Percentiles rank a stretch among this genome's conserved stretches.
Conservation (phyloP, 2,888 invertebrate genomes). For the Sphaerophoria rueppellii region DNA sequence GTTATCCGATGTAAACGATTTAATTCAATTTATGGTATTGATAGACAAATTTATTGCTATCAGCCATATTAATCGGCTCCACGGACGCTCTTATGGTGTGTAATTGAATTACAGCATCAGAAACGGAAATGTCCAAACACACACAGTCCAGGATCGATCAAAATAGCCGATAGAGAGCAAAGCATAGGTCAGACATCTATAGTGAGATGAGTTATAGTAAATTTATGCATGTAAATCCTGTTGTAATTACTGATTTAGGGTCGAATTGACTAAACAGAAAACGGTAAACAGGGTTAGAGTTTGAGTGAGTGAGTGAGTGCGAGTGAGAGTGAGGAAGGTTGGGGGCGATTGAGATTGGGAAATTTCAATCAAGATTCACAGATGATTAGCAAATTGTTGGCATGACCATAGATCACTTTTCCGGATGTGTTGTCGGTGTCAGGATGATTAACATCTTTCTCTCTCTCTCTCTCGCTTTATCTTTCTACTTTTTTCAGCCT, state of each 20-base stretch:
- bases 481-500: background rate
- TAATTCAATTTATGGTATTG: constrained; percentile 75
- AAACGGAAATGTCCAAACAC: constrained; percentile 50
- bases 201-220: constrained; percentile 68
- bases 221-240: constrained; percentile 68
- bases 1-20: constrained; percentile 74
- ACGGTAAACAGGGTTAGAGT: background rate
- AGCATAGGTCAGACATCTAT: background rate
- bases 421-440: constrained; percentile 62
- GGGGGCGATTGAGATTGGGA: constrained; percentile 10
- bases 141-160: constrained; percentile 50
- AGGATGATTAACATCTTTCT: constrained; percentile 42
- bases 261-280: constrained; percentile 6
- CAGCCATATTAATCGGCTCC: constrained; percentile 70
- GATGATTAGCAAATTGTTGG: constrained; percentile 70
- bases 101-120: constrained; percentile 68
- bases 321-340: background rate
- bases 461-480: background rate
- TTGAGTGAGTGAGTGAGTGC: too few species aligned
- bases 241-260: constrained; percentile 59
- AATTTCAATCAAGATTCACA: constrained; percentile 71
- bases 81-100: constrained; percentile 58
- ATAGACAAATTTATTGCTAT: constrained; percentile 75
- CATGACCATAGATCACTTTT: constrained; percentile 64
- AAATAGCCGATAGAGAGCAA: constrained; percentile 33